Evolutionary conservation across 2,797 vertebrate genomes (phyloP).

Genomic region (Rhadinocentrus ornatus): DNA sequence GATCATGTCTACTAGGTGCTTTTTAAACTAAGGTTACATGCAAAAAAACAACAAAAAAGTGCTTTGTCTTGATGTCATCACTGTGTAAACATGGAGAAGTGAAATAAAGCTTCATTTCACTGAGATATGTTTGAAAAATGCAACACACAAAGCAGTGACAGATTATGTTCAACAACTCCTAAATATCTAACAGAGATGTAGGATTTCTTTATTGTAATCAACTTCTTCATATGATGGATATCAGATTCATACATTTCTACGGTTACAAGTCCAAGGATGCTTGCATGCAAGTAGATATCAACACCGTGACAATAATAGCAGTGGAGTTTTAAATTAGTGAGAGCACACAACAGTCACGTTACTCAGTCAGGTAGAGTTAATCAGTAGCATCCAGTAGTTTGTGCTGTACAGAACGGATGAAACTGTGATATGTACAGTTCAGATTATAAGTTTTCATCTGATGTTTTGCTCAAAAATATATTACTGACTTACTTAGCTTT

Average conservation of each 20-base stretch:
- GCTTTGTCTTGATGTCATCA: conserved; percentile 72
- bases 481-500: neutral
- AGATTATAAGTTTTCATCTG: conserved; percentile 15
- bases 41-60: conserved; percentile 37
- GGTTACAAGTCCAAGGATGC: conserved; percentile 36
- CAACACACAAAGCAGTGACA: neutral
- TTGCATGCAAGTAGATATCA: conserved; percentile 67
- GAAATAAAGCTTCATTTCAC: conserved; percentile 27
- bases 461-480: conserved; percentile 26
- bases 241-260: conserved; percentile 13
- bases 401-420: conserved; percentile 61
- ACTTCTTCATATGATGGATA: conserved; percentile 30
- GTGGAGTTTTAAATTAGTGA: conserved; percentile 40
- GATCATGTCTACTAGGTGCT: conserved; percentile 44
- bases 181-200: conserved; percentile 8
- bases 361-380: conserved; percentile 52
- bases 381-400: conserved; percentile 53
- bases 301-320: conserved; percentile 44
- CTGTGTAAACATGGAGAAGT: conserved; percentile 51
- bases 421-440: conserved; percentile 12
- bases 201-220: conserved; percentile 32
- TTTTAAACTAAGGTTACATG: conserved; percentile 54
- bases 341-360: conserved; percentile 63
- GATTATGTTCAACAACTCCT: conserved; percentile 3
- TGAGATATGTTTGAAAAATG: conserved; percentile 10